Percentiles rank a stretch among this genome's conserved stretches.
Evolutionary conservation across 2,888 invertebrate species (phyloP).

Genomic region (Standfussiana lucernea): DNA sequence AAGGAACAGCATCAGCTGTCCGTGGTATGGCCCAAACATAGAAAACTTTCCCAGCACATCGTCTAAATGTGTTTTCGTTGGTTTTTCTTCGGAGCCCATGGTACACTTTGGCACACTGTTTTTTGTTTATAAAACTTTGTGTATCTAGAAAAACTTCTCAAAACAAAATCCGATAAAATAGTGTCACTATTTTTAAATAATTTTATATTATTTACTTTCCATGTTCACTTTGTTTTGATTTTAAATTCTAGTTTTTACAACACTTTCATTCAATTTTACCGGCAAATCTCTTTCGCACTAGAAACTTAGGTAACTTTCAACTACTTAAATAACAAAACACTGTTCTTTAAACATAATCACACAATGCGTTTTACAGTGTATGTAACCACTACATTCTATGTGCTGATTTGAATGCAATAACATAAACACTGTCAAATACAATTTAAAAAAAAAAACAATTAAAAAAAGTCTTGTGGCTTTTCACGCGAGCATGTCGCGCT

Average conservation of each 20-base stretch:
- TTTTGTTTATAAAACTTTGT: neutral
- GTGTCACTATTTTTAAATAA: neutral
- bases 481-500: conserved; percentile 35
- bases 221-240: neutral
- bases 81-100: conserved; percentile 56
- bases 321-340: conserved; percentile 7
- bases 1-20: conserved; percentile 88
- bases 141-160: neutral
- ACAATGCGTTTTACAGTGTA: neutral
- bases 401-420: neutral
- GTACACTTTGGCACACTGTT: neutral
- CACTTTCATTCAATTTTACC: neutral
- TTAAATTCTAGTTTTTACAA: neutral
- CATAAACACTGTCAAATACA: neutral
- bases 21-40: conserved; percentile 91
- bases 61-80: conserved; percentile 76
- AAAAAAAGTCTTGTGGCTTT: neutral
- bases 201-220: neutral
- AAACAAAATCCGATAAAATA: neutral
- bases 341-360: neutral
- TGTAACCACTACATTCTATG: neutral
- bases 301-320: conserved; percentile 2
- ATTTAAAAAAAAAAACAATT: conserved; percentile 1
- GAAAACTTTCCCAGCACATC: conserved; percentile 84
- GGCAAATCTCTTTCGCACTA: neutral